phyloP scores from a whole-genome alignment of 1,140 invertebrate genomes.

The fruit fly (Drosophila melanogaster) region DNA sequence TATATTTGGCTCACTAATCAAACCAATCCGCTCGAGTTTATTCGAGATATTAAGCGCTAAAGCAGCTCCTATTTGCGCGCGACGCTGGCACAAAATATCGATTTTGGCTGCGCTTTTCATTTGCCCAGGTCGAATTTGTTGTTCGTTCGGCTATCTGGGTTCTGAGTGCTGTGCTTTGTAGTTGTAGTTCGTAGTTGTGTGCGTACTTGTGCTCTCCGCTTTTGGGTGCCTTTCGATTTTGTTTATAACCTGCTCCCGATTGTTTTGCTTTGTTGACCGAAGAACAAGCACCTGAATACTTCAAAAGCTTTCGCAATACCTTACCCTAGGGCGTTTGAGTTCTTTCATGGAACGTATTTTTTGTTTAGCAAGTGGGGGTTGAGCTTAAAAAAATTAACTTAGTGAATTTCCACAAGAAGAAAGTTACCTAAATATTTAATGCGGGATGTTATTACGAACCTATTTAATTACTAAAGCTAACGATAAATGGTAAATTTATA shows the following conservation, averaged over 20 bases:
- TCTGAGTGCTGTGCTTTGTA: constrained; percentile 3
- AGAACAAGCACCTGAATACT: constrained; percentile 27
- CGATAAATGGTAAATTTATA: too few species aligned
- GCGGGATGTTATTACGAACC: too few species aligned
- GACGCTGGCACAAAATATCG: constrained; percentile 69
- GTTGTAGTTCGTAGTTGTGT: constrained; percentile 1
- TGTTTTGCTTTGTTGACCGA: constrained; percentile 52
- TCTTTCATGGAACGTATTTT: too few species aligned
- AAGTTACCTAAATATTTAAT: too few species aligned
- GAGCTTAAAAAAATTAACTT: too few species aligned
- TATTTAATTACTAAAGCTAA: too few species aligned
- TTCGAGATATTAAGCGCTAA: neutral
- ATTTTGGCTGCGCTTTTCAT: constrained; percentile 62
- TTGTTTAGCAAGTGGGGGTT: too few species aligned
- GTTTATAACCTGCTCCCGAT: constrained; percentile 79
- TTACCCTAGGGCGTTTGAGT: constrained; percentile 30
- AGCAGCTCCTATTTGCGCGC: constrained; percentile 28
- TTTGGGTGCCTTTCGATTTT: constrained; percentile 75
- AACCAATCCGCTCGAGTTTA: constrained; percentile 2
- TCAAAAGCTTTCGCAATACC: constrained; percentile 57
- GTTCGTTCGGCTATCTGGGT: constrained; percentile 53
- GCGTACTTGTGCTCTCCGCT: constrained; percentile 40
- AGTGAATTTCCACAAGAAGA: too few species aligned
- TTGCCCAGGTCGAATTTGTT: constrained; percentile 59
- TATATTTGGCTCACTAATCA: neutral